Evolutionary conservation across 2,113 vertebrate genomes (phyloP), one percentile per base, ranked within the genome.

Genomic region (Leiothrix lutea): DNA sequence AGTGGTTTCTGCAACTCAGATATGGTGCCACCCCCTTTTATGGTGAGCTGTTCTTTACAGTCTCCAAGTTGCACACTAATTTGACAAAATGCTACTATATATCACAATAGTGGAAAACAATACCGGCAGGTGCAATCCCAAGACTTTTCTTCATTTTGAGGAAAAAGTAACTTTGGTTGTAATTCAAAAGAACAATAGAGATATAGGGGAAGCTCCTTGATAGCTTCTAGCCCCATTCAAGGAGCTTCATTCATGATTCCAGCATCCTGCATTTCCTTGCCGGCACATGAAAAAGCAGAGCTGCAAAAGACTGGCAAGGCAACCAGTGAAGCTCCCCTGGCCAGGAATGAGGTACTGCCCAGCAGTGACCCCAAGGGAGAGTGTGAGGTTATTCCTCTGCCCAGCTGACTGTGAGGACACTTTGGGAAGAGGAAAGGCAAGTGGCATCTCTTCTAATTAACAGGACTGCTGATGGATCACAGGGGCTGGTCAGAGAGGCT

Each of bases 401-500:
- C 69, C 44, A 11, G 14, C 73, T 56, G 67, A 71, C 65, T 54
- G 71, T 82, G 95, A 97, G 93, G 88, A 84, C 92, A 94, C 73
- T 74, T 94, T 84, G 16, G 73, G 72, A 56, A 84, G 61, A 91
- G 45, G 60, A 18, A 62, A 94, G 51, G 75, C 78, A 66, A 73
- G 44, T 90, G 93, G 92, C 88, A 69, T 47, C 90, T 96, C 82
- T 95, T 93, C 78, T 97, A 94, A 97, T 94, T 93, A 96, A 89
- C 36, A 83, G 79, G 95, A 97, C 88, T 95, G 81, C 72, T 95
- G 94, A 96, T 78, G 93, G 96, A 97, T 97, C 94, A 86, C 61
- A 53, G 44, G 50, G 47, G 48, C 40, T 94, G 85, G 25, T 93
- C 80, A 91, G 69, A 97, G 75, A 94, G 87, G 66, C 65, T 89